phyloP scores from a whole-genome alignment of 2,113 vertebrate genomes.

The Desmodus rotundus region DNA sequence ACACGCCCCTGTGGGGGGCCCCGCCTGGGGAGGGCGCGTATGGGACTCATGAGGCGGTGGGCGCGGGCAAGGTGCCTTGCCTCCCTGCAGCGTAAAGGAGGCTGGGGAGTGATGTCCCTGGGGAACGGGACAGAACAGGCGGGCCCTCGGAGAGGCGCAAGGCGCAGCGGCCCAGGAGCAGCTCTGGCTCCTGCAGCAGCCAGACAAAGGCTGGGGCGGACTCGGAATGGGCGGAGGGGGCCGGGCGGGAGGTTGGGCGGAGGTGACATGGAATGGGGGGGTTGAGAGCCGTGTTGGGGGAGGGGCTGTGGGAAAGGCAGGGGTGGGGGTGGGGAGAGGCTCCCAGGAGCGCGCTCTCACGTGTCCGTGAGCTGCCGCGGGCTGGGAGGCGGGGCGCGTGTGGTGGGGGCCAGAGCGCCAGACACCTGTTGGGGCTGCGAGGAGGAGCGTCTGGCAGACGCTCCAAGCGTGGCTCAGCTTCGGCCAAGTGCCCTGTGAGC shows the following conservation, averaged over 20 bases:
- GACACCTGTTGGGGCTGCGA: conserved; percentile 73
- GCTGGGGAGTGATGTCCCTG: not conserved
- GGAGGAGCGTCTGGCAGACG: conserved; percentile 39
- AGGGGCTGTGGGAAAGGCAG: not conserved
- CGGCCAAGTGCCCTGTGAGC: not conserved
- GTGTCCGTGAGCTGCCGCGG: conserved; percentile 46
- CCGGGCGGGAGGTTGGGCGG: not conserved
- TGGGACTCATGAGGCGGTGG: not conserved
- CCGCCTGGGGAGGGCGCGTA: not conserved
- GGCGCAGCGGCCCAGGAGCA: conserved; percentile 14
- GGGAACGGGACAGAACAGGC: not conserved
- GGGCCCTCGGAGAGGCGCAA: not conserved
- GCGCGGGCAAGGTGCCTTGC: not conserved
- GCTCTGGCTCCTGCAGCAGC: not conserved
- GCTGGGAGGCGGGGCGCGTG: conserved; percentile 30
- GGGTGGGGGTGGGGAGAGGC: not conserved
- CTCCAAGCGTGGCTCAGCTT: not conserved
- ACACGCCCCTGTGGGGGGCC: not conserved
- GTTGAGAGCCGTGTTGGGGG: not conserved
- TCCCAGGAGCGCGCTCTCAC: conserved; percentile 46
- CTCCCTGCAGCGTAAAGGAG: not conserved
- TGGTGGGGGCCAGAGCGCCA: conserved; percentile 50
- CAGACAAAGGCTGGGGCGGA: conserved; percentile 55
- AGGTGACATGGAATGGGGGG: not conserved
- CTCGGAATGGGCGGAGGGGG: conserved; percentile 14